Base-by-base conservation (phyloP, 2,888 invertebrate species). In the Blomia tropicalis region DNA sequence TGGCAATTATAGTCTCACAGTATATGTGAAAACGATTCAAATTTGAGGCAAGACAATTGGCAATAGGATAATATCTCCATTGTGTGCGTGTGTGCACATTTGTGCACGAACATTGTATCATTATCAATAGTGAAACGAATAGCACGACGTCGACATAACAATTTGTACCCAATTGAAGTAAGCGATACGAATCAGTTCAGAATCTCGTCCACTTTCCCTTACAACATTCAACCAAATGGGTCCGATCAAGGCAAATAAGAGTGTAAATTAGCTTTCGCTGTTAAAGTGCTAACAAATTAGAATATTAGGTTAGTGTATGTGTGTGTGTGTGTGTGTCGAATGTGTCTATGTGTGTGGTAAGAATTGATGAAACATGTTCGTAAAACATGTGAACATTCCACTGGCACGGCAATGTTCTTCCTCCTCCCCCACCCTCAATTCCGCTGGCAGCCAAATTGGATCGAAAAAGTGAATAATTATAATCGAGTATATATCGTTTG, bases 401-500 rank as follows among this genome's bases (percentile, higher is more conserved):
- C 36, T 36, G 51, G 51, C 51, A n/a, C 14, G 41, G n/a, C 41
- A n/a, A 41, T 41, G 41, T n/a, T 41, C 14, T n/a, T n/a, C 14
- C 41, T 41, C 14, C 41, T n/a, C n/a, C 14, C 41, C 41, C n/a
- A n/a, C 41, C 41, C 14, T 41, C n/a, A n/a, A 14, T 41, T 14
- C 14, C 41, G 51, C 27, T 47, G 51, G 51, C 51, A 47, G 51
- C 23, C 7, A 17, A 36, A 36, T 36, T 36, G 36, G 36, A 7
- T 17, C 36, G n/a, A n/a, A n/a, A 47, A 47, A 47, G 51, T 47
- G 51, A 47, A 47, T 47, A 11, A 47, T 47, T 47, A 47, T 47
- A 47, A 47, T 47, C 51, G 51, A 47, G 51, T 47, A 47, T n/a
- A n/a, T 41, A 41, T 47, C 51, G 7, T n/a, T 47, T 47, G 51